These are phyloP conservation scores for Dysmachus trigonus DNA, from an alignment of 2,888 invertebrate species.

Conservation along the genomic window DNA sequence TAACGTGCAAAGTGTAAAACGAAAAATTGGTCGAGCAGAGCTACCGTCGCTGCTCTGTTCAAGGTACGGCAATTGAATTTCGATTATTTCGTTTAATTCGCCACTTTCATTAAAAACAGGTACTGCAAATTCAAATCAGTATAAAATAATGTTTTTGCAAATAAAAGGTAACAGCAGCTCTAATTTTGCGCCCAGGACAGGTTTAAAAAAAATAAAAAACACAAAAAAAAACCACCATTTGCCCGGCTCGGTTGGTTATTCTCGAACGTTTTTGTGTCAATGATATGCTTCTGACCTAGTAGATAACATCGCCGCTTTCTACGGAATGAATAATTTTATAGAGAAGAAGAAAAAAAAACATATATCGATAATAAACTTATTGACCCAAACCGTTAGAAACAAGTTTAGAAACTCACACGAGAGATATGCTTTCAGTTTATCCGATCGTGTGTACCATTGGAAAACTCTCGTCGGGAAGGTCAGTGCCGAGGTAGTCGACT, in stretches of 20 bases:
- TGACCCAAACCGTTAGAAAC: constrained; percentile 16
- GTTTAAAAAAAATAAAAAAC: no score
- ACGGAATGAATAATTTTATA: neutral
- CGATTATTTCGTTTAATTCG: neutral
- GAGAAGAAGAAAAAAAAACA: neutral
- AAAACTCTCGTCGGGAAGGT: constrained; percentile 22
- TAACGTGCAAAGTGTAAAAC: neutral
- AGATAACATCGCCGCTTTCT: constrained; percentile 4
- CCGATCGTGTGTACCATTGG: neutral
- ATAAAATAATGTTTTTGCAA: neutral
- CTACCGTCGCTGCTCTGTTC: neutral
- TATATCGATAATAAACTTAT: neutral
- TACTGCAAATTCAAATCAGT: neutral
- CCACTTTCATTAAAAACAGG: neutral
- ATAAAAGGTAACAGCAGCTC: neutral
- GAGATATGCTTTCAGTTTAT: neutral
- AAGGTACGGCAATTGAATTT: neutral
- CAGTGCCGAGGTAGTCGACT: constrained; percentile 10
- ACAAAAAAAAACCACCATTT: neutral
- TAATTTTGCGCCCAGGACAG: neutral
- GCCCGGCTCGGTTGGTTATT: neutral
- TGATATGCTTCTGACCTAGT: constrained; percentile 15
- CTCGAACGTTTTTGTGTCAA: constrained; percentile 8
- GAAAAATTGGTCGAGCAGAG: neutral
- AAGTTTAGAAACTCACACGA: constrained; percentile 8